Evolutionary conservation across 2,888 invertebrate species (phyloP).

Genomic region (Melanotus villosus): DNA sequence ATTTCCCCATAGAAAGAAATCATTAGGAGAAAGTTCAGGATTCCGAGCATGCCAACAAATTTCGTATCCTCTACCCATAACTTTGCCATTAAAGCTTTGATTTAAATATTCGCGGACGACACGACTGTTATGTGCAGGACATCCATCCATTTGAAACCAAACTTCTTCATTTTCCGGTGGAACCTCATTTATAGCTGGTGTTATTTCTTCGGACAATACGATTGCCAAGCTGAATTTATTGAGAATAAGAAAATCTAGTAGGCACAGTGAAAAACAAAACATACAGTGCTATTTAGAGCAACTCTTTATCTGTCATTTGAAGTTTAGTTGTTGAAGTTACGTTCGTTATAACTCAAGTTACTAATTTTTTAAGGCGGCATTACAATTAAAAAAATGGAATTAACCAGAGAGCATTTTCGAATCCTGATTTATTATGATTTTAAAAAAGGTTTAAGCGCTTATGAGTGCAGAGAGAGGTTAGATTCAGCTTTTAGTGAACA

Average conservation of each 20-base stretch:
- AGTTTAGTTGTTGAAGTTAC: background rate
- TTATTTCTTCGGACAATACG: too few species aligned
- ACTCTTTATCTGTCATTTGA: background rate
- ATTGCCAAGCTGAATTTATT: background rate
- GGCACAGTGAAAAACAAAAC: background rate
- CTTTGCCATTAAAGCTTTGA: too few species aligned
- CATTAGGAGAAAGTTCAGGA: too few species aligned
- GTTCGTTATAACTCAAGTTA: background rate
- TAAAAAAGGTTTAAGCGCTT: background rate
- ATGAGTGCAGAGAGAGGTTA: background rate
- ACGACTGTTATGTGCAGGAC: too few species aligned
- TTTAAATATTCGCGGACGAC: too few species aligned
- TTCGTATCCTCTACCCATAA: too few species aligned
- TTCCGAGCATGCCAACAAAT: too few species aligned
- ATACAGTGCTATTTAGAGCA: background rate
- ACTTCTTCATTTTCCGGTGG: too few species aligned
- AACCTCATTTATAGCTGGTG: too few species aligned
- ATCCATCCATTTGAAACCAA: too few species aligned
- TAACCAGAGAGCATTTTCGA: background rate
- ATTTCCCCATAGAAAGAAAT: too few species aligned
- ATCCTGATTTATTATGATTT: background rate
- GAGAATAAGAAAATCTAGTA: background rate
- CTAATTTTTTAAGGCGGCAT: too few species aligned
- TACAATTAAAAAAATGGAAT: background rate
- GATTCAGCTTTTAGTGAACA: conserved; percentile 7